These are phyloP conservation scores for Amazona vittata DNA, from an alignment of 2,113 vertebrate species.

Conservation along the genomic window DNA sequence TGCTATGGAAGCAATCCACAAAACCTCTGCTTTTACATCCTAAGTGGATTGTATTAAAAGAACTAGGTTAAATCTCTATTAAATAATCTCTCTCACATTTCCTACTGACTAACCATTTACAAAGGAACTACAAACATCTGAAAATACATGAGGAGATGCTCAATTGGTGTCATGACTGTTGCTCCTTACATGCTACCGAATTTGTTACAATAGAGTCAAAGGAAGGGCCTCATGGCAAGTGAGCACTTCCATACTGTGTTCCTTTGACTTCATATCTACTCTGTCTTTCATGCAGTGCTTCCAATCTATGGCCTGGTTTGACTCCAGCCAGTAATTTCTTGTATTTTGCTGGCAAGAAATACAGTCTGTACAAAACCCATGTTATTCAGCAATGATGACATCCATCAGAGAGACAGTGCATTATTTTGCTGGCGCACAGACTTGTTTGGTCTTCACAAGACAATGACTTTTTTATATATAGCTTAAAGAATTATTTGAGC, in stretches of 20 bases:
- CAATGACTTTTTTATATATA: not conserved
- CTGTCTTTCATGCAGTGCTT: not conserved
- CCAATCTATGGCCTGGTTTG: not conserved
- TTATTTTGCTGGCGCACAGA: not conserved
- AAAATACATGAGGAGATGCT: not conserved
- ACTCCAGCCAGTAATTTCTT: not conserved
- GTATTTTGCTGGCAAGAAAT: constrained; percentile 17
- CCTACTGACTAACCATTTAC: not conserved
- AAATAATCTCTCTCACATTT: not conserved
- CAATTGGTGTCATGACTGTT: not conserved
- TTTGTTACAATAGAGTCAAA: not conserved
- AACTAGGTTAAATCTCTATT: not conserved
- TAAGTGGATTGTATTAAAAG: not conserved
- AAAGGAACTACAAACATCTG: not conserved
- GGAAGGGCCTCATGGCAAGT: not conserved
- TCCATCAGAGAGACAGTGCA: not conserved
- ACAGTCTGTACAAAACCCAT: not conserved
- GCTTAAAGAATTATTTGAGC: constrained; percentile 15
- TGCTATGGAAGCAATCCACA: not conserved
- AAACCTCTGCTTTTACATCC: not conserved
- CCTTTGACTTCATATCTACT: not conserved
- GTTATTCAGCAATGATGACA: not conserved
- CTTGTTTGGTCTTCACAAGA: not conserved
- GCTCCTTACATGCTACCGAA: not conserved
- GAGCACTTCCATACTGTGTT: not conserved